Evolutionary conservation across 2,113 vertebrate genomes (phyloP), one percentile per base, ranked within the genome.

Genomic region (Esox niger): DNA sequence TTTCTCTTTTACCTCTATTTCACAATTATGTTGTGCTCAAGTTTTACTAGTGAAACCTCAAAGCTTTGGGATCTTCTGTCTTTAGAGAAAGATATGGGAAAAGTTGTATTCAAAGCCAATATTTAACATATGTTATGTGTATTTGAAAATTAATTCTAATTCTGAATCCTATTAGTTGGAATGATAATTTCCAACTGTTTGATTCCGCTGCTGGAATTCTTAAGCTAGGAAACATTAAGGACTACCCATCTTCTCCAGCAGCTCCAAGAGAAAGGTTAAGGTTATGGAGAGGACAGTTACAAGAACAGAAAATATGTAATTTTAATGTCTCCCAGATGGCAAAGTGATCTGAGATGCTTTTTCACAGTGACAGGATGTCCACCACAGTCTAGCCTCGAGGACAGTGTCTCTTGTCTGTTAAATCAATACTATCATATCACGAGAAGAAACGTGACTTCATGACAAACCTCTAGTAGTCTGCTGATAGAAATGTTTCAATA

Each of bases 161-260:
- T 29, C 20, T 60, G 58, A 60, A 30, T 31, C 58, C n/a, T 31
- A 33, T 35, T n/a, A n/a, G n/a, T n/a, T n/a, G n/a, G n/a, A n/a
- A n/a, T n/a, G n/a, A n/a, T n/a, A n/a, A n/a, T 66, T 81, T 26
- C 2, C 30, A 62, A 32, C 23, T 49, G 56, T 85, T 79, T 73
- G 70, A 78, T 78, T 77, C 73, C 6, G n/a, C n/a, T 15, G 23
- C 15, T 76, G 74, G 62, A 75, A 75, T 30, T 43, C 57, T n/a
- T n/a, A n/a, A n/a, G n/a, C n/a, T n/a, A n/a, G n/a, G n/a, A n/a
- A 69, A 77, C 68, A 69, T 75, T 68, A 79, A 80, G 75, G 77
- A 32, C 58, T 32, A 56, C 65, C 32, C 20, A 47, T 61, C 70
- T 17, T 49, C 32, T 58, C 64, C 71, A 47, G 66, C 67, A 62